Evolutionary conservation across 2,888 invertebrate species (phyloP).

Genomic region (Psylliodes chrysocephalus): DNA sequence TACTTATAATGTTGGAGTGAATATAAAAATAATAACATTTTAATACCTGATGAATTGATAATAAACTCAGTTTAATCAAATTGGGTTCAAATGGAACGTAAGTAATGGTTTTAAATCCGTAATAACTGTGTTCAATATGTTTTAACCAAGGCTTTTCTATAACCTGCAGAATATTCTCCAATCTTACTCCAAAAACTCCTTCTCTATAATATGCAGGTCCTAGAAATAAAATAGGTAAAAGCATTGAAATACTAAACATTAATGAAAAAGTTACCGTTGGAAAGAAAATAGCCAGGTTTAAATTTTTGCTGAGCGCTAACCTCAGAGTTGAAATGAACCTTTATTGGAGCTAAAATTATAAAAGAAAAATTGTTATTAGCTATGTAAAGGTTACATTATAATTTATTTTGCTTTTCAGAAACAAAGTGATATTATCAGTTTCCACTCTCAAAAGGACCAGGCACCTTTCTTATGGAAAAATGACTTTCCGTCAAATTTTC

Average conservation of each 20-base stretch:
- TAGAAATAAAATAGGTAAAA: constrained; percentile 33
- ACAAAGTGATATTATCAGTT: too few species aligned
- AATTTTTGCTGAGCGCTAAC: constrained; percentile 57
- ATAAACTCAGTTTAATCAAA: constrained; percentile 78
- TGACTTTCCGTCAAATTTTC: too few species aligned
- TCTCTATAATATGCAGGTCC: constrained; percentile 90
- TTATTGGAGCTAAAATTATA: constrained; percentile 80
- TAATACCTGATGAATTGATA: constrained; percentile 83
- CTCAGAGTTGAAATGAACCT: constrained; percentile 72
- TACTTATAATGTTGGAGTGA: neutral
- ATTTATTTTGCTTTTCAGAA: too few species aligned
- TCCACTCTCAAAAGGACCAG: too few species aligned
- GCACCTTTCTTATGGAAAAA: too few species aligned
- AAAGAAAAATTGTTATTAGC: too few species aligned
- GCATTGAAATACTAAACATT: constrained; percentile 15
- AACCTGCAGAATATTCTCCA: constrained; percentile 87
- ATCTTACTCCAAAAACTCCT: constrained; percentile 84
- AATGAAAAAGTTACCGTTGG: constrained; percentile 70
- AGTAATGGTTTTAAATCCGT: constrained; percentile 84
- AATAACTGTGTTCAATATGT: constrained; percentile 64
- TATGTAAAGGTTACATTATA: too few species aligned
- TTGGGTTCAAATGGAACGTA: constrained; percentile 89
- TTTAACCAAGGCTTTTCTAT: constrained; percentile 65
- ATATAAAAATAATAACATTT: neutral
- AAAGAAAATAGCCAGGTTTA: constrained; percentile 81